Evolutionary conservation across 2,113 vertebrate genomes (phyloP), one percentile per base, ranked within the genome.

Genomic region (Gymnarchus niloticus): DNA sequence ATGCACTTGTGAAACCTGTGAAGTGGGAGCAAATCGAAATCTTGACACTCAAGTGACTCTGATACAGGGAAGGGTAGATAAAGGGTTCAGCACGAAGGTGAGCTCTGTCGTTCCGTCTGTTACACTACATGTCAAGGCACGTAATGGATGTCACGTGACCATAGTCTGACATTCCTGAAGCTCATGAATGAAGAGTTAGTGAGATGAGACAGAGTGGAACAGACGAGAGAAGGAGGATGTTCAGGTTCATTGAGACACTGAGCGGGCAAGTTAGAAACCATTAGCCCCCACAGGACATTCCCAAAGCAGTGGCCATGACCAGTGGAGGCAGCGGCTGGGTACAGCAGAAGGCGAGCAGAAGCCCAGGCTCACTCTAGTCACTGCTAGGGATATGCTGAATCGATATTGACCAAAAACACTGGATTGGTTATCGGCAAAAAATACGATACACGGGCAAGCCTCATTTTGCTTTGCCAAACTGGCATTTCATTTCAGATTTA

Each of bases 61-160:
- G 19, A 7, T 51, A 25, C 9, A 49, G 44, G 7, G 51, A 37
- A 83, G 81, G 73, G 69, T 46, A 8, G 48, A 80, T 37, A 65
- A 44, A 51, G 61, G 78, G 17, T 83, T 78, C 78, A 61, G 44
- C n/a, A 49, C 19, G 49, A 76, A 49, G 49, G n/a, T 8, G 49
- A 46, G 51, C 23, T 54, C 28, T 23, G n/a, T 59, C 59, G 12
- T 56, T 84, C 84, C 51, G 83, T 33, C 78, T 73, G 83, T 21
- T 84, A 69, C 81, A 89, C 61, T 89, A 87, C 83, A 91, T 88
- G 6, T 78, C 84, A 86, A 89, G 90, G 87, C 85, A 90, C 51
- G 61, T 90, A 92, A 91, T 91, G 86, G 88, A 91, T 89, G 91
- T 92, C 89, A 91, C 89, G 90, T 86, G 90, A 91, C 86, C 76